A percentile compares a stretch with the other conserved stretches of the same genome.
phyloP scores from a whole-genome alignment of 2,888 invertebrate genomes.

The Torymus auratus region DNA sequence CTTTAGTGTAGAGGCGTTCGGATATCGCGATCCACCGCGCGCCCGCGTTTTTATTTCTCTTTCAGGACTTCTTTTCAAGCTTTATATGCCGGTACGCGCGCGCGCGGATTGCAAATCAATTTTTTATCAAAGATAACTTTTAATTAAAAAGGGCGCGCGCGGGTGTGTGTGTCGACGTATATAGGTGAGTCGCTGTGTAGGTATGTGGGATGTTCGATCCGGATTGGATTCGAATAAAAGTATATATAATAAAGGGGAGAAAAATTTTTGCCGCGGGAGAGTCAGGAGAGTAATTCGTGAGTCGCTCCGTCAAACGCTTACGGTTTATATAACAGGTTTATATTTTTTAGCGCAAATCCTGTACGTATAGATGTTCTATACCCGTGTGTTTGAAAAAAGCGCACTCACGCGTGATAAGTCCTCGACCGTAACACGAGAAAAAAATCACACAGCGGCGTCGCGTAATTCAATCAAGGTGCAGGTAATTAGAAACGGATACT shows the following conservation, averaged over 20 bases:
- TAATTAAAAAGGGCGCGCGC: constrained; percentile 37
- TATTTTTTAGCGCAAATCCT: too few relatives aligned
- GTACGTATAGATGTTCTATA: too few relatives aligned
- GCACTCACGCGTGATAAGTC: neutral
- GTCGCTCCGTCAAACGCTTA: too few relatives aligned
- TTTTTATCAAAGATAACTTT: constrained; percentile 44
- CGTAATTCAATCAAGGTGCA: too few relatives aligned
- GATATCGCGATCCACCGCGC: constrained; percentile 10
- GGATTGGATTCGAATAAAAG: constrained; percentile 25
- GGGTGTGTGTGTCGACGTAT: neutral
- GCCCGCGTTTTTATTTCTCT: constrained; percentile 12
- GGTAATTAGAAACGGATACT: too few relatives aligned
- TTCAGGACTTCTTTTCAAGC: constrained; percentile 29
- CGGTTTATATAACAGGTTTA: too few relatives aligned
- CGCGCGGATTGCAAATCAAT: constrained; percentile 33
- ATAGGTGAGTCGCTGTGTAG: neutral
- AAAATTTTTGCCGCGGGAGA: neutral
- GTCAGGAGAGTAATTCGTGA: too few relatives aligned
- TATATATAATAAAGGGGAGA: constrained; percentile 9
- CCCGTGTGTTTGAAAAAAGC: too few relatives aligned
- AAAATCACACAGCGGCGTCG: neutral
- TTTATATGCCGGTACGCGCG: neutral
- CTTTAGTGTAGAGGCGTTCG: neutral
- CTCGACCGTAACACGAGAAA: neutral
- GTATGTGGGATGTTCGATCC: neutral